Conservation (phyloP, 1,140 invertebrate genomes). For the Drosophila kanapiae region DNA sequence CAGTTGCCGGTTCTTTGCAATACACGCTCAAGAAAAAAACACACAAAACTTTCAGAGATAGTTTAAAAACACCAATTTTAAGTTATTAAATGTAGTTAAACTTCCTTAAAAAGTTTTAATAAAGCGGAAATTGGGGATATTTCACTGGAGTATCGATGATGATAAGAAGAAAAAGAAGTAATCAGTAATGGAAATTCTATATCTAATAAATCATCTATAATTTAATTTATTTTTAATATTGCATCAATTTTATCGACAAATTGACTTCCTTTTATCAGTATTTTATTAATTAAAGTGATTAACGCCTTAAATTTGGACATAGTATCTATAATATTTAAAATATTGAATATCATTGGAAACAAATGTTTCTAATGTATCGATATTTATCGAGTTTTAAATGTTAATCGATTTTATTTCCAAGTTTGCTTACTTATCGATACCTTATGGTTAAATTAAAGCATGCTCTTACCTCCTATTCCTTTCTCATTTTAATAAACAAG, state of each 20-base stretch:
- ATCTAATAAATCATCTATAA: not conserved
- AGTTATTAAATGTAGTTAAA: not conserved
- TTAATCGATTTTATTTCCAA: not conserved
- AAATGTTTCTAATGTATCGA: too few species aligned
- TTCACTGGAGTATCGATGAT: too few species aligned
- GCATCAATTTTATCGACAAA: too few species aligned
- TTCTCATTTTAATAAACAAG: not conserved
- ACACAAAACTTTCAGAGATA: not conserved
- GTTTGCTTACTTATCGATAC: not conserved
- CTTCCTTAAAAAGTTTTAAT: not conserved
- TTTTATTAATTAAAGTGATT: too few species aligned
- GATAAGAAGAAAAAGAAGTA: too few species aligned
- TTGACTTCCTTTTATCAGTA: too few species aligned
- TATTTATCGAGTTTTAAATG: too few species aligned
- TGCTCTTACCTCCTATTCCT: not conserved
- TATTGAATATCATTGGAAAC: too few species aligned
- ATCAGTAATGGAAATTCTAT: not conserved
- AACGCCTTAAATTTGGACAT: too few species aligned
- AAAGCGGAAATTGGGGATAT: not conserved
- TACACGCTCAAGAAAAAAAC: not conserved
- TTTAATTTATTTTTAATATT: too few species aligned
- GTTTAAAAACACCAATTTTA: not conserved
- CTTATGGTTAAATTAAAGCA: not conserved
- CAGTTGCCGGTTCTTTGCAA: slow-evolving; percentile 8
- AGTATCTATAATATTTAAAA: too few species aligned